phyloP scores from a whole-genome alignment of 2,888 invertebrate genomes.

The Protophormia terraenovae region DNA sequence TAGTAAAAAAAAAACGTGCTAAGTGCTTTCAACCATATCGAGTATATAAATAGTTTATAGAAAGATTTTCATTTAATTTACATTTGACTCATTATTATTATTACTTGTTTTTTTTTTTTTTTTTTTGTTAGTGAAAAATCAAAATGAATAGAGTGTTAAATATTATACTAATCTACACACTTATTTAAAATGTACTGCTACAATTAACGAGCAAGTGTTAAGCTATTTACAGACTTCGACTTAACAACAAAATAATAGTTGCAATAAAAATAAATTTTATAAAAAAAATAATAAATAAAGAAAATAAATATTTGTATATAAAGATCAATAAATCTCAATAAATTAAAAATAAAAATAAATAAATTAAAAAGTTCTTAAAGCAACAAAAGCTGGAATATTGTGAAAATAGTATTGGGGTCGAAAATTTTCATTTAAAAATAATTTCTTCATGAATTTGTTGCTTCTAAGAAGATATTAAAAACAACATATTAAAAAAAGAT shows the following conservation, averaged over 20 bases:
- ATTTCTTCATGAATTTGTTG: too few species aligned
- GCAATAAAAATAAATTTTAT: not conserved
- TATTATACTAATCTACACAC: not conserved
- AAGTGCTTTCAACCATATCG: not conserved
- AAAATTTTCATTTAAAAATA: too few species aligned
- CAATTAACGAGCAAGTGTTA: not conserved
- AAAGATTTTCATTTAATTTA: not conserved
- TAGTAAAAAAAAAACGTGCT: not conserved
- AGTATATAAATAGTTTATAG: not conserved
- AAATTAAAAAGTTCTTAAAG: too few species aligned
- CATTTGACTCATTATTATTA: not conserved
- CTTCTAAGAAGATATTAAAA: too few species aligned
- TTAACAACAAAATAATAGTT: not conserved
- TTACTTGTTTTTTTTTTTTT: too few species aligned
- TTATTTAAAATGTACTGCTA: not conserved
- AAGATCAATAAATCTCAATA: too few species aligned
- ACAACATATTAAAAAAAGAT: too few species aligned
- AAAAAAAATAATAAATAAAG: not conserved
- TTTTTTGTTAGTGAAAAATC: not conserved
- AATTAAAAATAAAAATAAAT: not conserved
- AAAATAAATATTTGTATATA: not conserved
- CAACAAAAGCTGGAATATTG: too few species aligned
- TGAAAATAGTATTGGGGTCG: too few species aligned
- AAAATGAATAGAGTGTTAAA: not conserved
- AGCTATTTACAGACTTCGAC: not conserved